These are phyloP conservation scores for Novumbra hubbsi DNA, from an alignment of 2,797 vertebrate genomes.

Conservation along the genomic window DNA sequence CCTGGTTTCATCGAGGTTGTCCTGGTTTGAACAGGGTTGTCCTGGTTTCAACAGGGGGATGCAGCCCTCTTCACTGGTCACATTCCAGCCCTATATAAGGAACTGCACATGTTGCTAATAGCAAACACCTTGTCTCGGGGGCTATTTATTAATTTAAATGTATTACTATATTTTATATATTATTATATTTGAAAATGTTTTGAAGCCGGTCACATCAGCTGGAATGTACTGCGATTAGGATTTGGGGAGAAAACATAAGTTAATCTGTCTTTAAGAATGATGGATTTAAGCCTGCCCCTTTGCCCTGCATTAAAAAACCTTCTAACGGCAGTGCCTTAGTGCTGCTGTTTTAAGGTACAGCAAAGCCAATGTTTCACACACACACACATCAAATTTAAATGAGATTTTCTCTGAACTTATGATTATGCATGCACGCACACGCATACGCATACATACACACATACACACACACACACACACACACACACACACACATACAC, in stretches of 20 bases:
- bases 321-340: not conserved
- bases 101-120: no score
- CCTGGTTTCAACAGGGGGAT: no score
- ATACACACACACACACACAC: conserved; percentile 22
- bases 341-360: not conserved
- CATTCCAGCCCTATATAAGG: no score
- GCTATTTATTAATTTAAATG: no score
- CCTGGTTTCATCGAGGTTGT: no score
- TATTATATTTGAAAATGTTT: no score
- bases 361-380: not conserved
- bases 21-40: no score
- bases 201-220: no score
- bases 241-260: not conserved
- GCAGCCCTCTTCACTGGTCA: no score
- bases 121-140: no score
- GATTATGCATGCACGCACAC: conserved; percentile 11
- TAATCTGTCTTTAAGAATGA: not conserved
- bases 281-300: not conserved
- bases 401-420: not conserved
- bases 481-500: conserved; percentile 20
- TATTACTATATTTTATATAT: no score
- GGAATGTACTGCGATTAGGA: not conserved
- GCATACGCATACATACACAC: conserved; percentile 22
- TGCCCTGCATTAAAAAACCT: not conserved
- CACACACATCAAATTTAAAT: not conserved